A percentile compares a stretch with the other conserved stretches of the same genome.
Conservation (phyloP, 2,113 vertebrate genomes). For the Sisor rabdophorus region DNA sequence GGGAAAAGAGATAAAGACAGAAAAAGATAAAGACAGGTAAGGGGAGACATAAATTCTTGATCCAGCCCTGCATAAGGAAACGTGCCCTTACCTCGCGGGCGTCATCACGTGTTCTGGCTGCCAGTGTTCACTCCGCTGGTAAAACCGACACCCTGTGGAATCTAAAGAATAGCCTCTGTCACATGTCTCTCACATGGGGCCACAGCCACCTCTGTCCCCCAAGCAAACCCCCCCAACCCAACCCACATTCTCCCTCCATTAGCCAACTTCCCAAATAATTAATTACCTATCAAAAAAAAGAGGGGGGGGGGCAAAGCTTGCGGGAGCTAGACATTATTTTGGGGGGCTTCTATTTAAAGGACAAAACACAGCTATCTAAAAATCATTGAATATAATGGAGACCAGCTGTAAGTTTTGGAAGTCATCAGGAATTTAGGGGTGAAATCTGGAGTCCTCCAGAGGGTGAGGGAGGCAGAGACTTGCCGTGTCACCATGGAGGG, state of each 20-base stretch:
- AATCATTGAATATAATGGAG: constrained; percentile 3
- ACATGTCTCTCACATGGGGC: constrained; percentile 83
- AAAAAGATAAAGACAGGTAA: constrained; percentile 19
- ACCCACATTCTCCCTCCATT: background rate
- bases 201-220: constrained; percentile 49
- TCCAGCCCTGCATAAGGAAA: constrained; percentile 73
- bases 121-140: constrained; percentile 82
- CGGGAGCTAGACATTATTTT: constrained; percentile 5
- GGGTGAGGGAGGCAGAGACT: constrained; percentile 57
- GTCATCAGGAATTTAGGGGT: background rate
- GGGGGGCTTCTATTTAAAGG: constrained; percentile 4
- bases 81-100: constrained; percentile 84
- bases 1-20: background rate
- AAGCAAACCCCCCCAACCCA: constrained; percentile 13
- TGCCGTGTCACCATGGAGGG: constrained; percentile 74
- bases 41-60: constrained; percentile 46
- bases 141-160: constrained; percentile 86
- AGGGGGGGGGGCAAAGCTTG: constrained; percentile 27
- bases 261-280: background rate
- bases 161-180: constrained; percentile 96
- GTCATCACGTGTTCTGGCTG: constrained; percentile 76
- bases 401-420: background rate
- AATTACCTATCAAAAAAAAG: constrained; percentile 22
- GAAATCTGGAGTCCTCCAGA: constrained; percentile 25
- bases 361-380: constrained; percentile 12